Evolutionary conservation across 2,888 invertebrate species (phyloP), one percentile per base, ranked within the genome.

Genomic region (Lasioglossum malachurum): DNA sequence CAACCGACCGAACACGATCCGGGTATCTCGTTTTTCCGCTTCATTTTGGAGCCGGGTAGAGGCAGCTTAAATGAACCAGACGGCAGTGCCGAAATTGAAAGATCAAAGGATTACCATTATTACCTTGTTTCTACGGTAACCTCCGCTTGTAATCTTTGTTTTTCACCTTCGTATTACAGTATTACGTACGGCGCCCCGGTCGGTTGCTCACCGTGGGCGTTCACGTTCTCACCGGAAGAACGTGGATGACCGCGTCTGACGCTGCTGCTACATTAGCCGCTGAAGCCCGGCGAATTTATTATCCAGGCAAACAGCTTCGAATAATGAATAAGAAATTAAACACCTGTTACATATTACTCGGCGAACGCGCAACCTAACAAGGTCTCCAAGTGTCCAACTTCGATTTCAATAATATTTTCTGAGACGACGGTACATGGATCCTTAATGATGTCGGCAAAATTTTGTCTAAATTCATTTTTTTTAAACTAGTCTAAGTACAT

Each of bases 101-200:
- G 94, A 93, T 93, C 93, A 93, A 93, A 89, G 92, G 91, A 93
- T 93, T 89, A 90, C 82, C 87, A 79, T 91, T 86, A 83, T 80
- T 87, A 82, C 64, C 80, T 79, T 78, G 88, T 82, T 84, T 75
- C 88, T 74, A 77, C 74, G 49, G 83, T 80, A 85, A 86, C 73
- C 79, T 67, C 38, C 31, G 64, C 12, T 35, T 35, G 78, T 73
- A 72, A 83, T 83, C 74, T 76, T 64, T 82, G 78, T 86, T 88
- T 88, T 87, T 85, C 75, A 78, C 84, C 67, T n/a, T 49, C 49
- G 57, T 74, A 31, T 73, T 71, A 71, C 69, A 31, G 57, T 74
- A 31, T 73, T 71, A 71, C 69, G 41, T 23, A 69, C 38, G 23
- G 10, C 74, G 31, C 31, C 7, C 5, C 27, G 5, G 27, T 60